phyloP scores from a whole-genome alignment of 2,113 vertebrate species.

The Misgurnus anguillicaudatus region DNA sequence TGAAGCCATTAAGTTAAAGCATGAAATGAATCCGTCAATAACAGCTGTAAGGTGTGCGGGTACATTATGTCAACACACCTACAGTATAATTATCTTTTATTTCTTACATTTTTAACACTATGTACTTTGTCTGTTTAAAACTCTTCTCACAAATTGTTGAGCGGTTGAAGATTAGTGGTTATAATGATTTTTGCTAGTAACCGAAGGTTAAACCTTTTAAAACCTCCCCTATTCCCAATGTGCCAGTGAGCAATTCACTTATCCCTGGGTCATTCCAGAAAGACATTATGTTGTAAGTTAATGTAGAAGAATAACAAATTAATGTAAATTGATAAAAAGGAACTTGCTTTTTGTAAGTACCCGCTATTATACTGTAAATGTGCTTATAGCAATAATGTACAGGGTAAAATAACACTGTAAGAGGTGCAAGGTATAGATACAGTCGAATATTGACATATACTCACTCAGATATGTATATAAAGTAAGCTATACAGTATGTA shows the following conservation, averaged over 20 bases:
- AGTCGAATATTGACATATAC: too few species aligned
- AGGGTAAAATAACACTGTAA: too few species aligned
- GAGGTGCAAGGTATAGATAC: too few species aligned
- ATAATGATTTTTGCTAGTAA: constrained; percentile 1
- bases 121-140: not conserved
- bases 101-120: not conserved
- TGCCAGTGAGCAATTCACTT: not conserved
- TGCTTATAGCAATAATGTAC: too few species aligned
- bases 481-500: too few species aligned
- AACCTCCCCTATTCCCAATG: not conserved
- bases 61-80: constrained; percentile 2
- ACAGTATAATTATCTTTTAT: not conserved
- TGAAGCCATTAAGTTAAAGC: not conserved
- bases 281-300: not conserved
- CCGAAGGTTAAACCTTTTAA: not conserved
- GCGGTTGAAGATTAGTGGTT: not conserved
- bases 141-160: not conserved
- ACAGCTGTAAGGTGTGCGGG: not conserved
- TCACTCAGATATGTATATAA: too few species aligned
- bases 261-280: not conserved
- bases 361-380: too few species aligned
- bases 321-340: too few species aligned
- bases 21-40: not conserved
- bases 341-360: too few species aligned
- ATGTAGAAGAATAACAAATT: too few species aligned